Evolutionary conservation across 2,113 vertebrate species (phyloP), one percentile per base, ranked within the genome.

Genomic region (Coreoperca whiteheadi): DNA sequence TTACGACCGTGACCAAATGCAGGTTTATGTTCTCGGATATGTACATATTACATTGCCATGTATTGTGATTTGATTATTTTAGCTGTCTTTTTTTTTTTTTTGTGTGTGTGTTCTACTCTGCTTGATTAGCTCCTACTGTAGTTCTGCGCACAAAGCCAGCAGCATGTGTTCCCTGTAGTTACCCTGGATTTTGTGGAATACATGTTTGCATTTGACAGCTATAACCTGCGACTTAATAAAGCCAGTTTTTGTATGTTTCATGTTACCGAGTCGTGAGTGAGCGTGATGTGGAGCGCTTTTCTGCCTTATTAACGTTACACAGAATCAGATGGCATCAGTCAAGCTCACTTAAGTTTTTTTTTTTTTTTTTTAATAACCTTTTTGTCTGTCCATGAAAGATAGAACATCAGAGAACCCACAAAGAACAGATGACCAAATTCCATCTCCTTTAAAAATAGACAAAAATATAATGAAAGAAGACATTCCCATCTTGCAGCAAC

Each of bases 401-500:
- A 91, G 91, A 96, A 94, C 93, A 94, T 94, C 83, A 92, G 91
- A 92, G 91, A 94, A 95, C 74, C 89, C 92, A 95, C 94, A 92
- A 92, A 92, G 88, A 95, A 95, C 94, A 94, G 86, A 93, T 90
- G 92, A 92, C 72, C 87, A 89, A 90, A 92, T 84, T 89, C 63
- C 82, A 91, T 92, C 93, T 88, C 79, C 53, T 82, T 85, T 88
- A 86, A 95, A 94, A 95, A 94, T 76, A 67, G 84, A 92, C 86
- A 88, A 89, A 92, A 91, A 70, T 79, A 93, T 77, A 90, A 93
- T 86, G 85, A 93, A 82, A 89, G 74, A 87, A 73, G 74, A 94
- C 81, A 60, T 77, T 88, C 88, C 86, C 87, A 25, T 92, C 93
- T 88, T 81, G 87, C 88, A 75, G 90, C 74, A 85, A 94, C 86